These are phyloP conservation scores for Allophyes oxyacanthae DNA, from an alignment of 2,888 invertebrate species.

Conservation along the genomic window DNA sequence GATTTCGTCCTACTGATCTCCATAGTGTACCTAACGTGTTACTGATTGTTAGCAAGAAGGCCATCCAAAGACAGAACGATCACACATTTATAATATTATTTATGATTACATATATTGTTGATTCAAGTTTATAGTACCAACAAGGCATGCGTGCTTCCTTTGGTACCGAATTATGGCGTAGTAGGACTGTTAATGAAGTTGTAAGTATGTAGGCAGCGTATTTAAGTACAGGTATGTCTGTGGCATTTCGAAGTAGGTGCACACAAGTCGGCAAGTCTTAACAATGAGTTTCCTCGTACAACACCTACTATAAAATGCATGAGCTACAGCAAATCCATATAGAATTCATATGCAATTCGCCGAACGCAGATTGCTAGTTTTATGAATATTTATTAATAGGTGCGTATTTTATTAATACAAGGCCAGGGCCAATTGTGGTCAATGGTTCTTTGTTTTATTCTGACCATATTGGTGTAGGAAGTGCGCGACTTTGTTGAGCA, in stretches of 20 bases:
- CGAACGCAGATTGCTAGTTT: conserved; percentile 75
- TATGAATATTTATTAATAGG: conserved; percentile 78
- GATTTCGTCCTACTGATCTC: conserved; percentile 4
- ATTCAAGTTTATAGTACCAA: conserved; percentile 26
- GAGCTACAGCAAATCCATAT: conserved; percentile 74
- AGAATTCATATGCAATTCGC: conserved; percentile 79
- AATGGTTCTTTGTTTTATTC: conserved; percentile 72
- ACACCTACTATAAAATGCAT: conserved; percentile 74
- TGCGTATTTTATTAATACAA: conserved; percentile 60
- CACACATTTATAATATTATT: conserved; percentile 10
- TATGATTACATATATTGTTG: conserved; percentile 38
- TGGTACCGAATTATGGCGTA: conserved; percentile 47
- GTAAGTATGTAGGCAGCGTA: conserved; percentile 49
- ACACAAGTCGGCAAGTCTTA: conserved; percentile 51
- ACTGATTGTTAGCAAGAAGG: conserved; percentile 14
- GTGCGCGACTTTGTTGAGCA: conserved; percentile 51
- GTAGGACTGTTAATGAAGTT: conserved; percentile 50
- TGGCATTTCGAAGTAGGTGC: conserved; percentile 46
- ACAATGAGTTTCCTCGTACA: conserved; percentile 74
- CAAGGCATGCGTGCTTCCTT: conserved; percentile 46
- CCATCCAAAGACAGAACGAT: conserved; percentile 14
- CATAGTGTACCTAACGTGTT: conserved; percentile 16
- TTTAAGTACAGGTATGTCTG: conserved; percentile 43
- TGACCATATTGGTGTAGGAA: conserved; percentile 65
- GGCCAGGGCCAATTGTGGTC: conserved; percentile 66